These are phyloP conservation scores for Cinara cedri DNA, from an alignment of 2,888 invertebrate genomes.

Conservation along the genomic window DNA sequence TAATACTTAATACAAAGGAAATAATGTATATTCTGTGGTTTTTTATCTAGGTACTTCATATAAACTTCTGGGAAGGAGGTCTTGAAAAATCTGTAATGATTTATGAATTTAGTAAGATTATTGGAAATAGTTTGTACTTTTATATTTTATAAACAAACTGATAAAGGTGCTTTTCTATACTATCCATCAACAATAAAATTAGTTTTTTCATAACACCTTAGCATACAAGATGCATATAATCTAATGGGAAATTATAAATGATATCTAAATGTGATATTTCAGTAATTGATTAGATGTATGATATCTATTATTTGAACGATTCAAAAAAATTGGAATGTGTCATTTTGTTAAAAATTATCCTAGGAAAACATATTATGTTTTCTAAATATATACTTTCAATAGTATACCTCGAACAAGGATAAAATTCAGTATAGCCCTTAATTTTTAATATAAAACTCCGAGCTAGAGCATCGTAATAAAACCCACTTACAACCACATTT, in stretches of 20 bases:
- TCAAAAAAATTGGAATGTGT: neutral
- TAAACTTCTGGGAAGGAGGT: neutral
- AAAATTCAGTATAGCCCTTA: too few relatives aligned
- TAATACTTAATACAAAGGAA: neutral
- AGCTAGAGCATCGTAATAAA: neutral
- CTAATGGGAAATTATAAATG: neutral
- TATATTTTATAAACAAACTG: neutral
- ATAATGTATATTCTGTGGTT: neutral
- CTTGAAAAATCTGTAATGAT: neutral
- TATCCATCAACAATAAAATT: neutral
- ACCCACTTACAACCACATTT: neutral
- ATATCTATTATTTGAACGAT: too few relatives aligned
- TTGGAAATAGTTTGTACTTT: neutral
- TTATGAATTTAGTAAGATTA: neutral
- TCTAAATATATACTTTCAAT: too few relatives aligned
- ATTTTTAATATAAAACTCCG: too few relatives aligned
- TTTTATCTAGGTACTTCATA: constrained; percentile 9
- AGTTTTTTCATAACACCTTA: constrained; percentile 1
- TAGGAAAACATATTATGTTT: neutral
- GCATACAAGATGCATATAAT: constrained; percentile 19
- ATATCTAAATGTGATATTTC: too few relatives aligned
- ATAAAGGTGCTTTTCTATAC: neutral
- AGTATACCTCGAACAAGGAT: too few relatives aligned
- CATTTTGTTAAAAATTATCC: neutral
- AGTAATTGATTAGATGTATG: too few relatives aligned